Evolutionary conservation across 2,113 vertebrate species (phyloP), one percentile per base, ranked within the genome.

Genomic region (Tichodroma muraria): DNA sequence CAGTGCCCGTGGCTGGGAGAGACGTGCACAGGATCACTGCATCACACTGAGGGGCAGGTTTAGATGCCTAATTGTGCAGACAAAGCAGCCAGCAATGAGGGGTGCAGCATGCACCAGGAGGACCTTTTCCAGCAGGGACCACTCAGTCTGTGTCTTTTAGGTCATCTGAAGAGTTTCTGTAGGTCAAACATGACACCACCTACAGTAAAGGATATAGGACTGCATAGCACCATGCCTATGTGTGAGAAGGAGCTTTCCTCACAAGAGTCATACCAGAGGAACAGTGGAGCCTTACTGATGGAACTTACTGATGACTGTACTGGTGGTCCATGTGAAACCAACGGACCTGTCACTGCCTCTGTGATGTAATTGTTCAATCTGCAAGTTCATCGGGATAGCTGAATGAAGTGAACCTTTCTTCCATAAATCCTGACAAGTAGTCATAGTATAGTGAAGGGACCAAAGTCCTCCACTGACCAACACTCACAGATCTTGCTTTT

Each of bases 11-110:
- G 30, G 11, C 60, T 71, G 59, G 14, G 11, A 61, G 19, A 35
- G 31, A 37, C 25, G 33, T 18, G 7, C 20, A 27, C 21, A 68
- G 44, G 35, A 54, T 18, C 0, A 0, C 15, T 45, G 27, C 16
- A 19, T 35, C 70, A 53, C 0, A 2, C 30, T 47, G 69, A 66
- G 30, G 15, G 45, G 27, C 25, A 84, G 83, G 38, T 3, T 66
- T 19, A 47, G 45, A 30, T 63, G 42, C 38, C n/a, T 35, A 35
- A 10, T 10, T 21, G 37, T 54, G 21, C n/a, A 65, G 27, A n/a
- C 4, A 54, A 70, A 73, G 60, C 28, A 73, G 28, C 7, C 23
- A 75, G 21, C 16, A 25, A 25, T 53, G 23, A 59, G 37, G 13
- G 60, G 30, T 80, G 54, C 20, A 83, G 25, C 20, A 40, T 60